phyloP scores from a whole-genome alignment of 1,140 invertebrate species.

The Drosophila watanabei region DNA sequence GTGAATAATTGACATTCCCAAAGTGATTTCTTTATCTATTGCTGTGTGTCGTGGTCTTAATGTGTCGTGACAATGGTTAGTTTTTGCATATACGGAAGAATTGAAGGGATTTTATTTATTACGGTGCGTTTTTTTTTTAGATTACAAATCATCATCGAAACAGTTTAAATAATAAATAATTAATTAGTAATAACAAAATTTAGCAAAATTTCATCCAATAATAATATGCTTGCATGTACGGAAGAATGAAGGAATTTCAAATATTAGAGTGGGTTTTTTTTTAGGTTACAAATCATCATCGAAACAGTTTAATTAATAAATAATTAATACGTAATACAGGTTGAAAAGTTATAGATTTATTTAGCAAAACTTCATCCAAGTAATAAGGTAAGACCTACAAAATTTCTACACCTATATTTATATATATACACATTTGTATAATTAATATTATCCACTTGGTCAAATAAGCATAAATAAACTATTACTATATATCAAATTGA shows the following conservation, averaged over 20 bases:
- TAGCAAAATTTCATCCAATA: too few relatives aligned
- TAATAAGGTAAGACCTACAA: too few relatives aligned
- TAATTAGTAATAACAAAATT: too few relatives aligned
- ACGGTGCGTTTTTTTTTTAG: background rate
- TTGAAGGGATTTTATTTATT: background rate
- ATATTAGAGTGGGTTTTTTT: background rate
- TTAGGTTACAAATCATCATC: background rate
- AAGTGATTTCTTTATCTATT: constrained; percentile 43
- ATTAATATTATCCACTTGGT: too few relatives aligned
- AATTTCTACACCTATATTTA: too few relatives aligned
- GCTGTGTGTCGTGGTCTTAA: background rate
- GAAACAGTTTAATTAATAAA: too few relatives aligned
- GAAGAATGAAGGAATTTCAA: background rate
- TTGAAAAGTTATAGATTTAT: too few relatives aligned
- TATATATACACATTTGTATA: too few relatives aligned
- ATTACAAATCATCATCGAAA: background rate
- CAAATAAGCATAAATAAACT: too few relatives aligned
- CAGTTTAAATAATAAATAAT: too few relatives aligned
- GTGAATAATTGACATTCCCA: constrained; percentile 66
- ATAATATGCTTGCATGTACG: background rate
- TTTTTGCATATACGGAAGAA: background rate
- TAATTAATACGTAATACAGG: background rate
- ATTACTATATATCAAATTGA: too few relatives aligned
- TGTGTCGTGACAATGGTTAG: constrained; percentile 7
- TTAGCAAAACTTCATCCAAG: too few relatives aligned